phyloP scores from a whole-genome alignment of 2,797 vertebrate genomes.

The Austrolebias charrua region DNA sequence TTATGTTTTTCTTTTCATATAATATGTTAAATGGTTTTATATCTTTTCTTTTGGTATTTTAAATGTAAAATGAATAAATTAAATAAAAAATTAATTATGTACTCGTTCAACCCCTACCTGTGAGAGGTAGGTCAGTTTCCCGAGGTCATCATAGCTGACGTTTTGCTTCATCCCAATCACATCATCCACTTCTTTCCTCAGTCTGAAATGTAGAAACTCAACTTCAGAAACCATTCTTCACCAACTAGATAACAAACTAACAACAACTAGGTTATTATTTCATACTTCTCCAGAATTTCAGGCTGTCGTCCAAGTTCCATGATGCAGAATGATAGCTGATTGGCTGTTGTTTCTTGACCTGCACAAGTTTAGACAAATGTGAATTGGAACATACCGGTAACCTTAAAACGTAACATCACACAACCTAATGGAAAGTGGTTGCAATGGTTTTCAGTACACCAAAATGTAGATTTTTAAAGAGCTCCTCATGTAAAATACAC shows the following conservation, averaged over 20 bases:
- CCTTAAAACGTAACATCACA: neutral
- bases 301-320: conserved; percentile 87
- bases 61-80: too few relatives aligned
- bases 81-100: too few relatives aligned
- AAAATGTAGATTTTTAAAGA: neutral
- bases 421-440: neutral
- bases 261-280: neutral
- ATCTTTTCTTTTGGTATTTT: too few relatives aligned
- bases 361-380: too few relatives aligned
- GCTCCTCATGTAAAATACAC: neutral
- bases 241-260: neutral
- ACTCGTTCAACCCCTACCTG: too few relatives aligned
- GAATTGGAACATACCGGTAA: too few relatives aligned
- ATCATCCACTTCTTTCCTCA: conserved; percentile 86
- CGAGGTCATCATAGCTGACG: conserved; percentile 86
- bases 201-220: conserved; percentile 64
- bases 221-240: neutral
- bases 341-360: conserved; percentile 94
- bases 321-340: conserved; percentile 86
- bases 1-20: too few relatives aligned
- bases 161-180: conserved; percentile 86
- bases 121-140: conserved; percentile 84
- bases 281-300: conserved; percentile 84
- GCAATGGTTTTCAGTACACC: too few relatives aligned
- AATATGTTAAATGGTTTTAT: too few relatives aligned